phyloP scores from a whole-genome alignment of 1,140 invertebrate genomes.

The Bicyclus anynana region DNA sequence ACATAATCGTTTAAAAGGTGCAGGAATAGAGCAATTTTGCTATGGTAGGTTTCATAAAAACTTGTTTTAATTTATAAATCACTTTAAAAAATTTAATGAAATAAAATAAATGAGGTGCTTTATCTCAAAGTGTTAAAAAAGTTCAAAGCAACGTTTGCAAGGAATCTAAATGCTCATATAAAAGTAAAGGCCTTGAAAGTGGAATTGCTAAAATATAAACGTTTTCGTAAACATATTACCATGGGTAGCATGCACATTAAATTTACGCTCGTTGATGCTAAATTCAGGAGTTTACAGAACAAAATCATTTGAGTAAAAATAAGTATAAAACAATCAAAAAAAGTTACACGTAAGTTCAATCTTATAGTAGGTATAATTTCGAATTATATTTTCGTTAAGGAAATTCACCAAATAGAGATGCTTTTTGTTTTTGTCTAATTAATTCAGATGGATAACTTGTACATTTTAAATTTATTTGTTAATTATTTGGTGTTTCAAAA shows the following conservation, averaged over 20 bases:
- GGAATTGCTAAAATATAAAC: neutral
- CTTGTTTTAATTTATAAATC: neutral
- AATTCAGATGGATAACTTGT: too few relatives aligned
- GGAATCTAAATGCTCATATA: neutral
- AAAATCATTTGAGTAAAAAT: neutral
- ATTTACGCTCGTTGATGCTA: neutral
- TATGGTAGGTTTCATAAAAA: neutral
- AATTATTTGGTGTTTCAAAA: too few relatives aligned
- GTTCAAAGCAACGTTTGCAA: neutral
- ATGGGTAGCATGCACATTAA: neutral
- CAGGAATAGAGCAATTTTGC: neutral
- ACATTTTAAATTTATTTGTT: too few relatives aligned
- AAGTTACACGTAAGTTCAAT: neutral
- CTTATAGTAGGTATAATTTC: too few relatives aligned
- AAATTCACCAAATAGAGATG: too few relatives aligned
- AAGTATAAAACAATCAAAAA: neutral
- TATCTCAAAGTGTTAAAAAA: neutral
- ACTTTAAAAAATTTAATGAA: neutral
- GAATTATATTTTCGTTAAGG: too few relatives aligned
- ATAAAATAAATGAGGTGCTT: neutral
- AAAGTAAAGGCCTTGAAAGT: neutral
- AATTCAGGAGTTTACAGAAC: neutral
- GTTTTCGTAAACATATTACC: neutral
- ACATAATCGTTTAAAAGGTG: neutral
- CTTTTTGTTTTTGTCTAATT: too few relatives aligned